Evolutionary conservation across 2,113 vertebrate species (phyloP).

Genomic region (Actenoides lindsayi): DNA sequence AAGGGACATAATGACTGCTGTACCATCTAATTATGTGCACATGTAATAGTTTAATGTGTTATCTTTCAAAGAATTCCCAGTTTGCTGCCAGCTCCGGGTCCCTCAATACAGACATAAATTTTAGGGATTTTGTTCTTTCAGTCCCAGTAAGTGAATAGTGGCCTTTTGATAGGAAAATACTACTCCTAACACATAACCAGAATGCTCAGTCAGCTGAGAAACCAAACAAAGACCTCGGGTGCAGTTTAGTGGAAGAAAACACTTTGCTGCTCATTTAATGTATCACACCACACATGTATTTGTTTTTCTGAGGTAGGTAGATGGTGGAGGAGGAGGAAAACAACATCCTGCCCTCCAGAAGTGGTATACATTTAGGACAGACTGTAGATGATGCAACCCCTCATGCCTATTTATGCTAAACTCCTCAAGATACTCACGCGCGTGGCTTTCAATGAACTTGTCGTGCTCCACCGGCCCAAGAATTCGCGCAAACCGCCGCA

Average conservation of each 20-base stretch:
- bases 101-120: background rate
- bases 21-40: background rate
- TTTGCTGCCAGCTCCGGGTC: background rate
- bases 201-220: background rate
- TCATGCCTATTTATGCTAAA: background rate
- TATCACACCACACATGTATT: background rate
- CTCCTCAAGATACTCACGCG: constrained; percentile 79
- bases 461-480: constrained; percentile 92
- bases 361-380: background rate
- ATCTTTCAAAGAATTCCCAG: constrained; percentile 23
- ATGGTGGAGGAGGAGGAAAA: background rate
- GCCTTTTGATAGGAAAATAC: background rate
- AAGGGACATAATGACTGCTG: constrained; percentile 15
- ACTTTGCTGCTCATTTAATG: background rate
- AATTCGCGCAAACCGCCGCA: constrained; percentile 92
- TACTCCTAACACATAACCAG: background rate
- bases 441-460: constrained; percentile 97
- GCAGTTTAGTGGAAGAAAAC: background rate
- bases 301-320: background rate
- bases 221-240: background rate
- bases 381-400: background rate
- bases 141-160: background rate
- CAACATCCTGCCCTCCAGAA: background rate
- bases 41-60: background rate
- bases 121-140: background rate